Percentiles rank a stretch among this genome's conserved stretches.
Conservation (phyloP, 2,113 vertebrate genomes). For the Ranitomeya variabilis region DNA sequence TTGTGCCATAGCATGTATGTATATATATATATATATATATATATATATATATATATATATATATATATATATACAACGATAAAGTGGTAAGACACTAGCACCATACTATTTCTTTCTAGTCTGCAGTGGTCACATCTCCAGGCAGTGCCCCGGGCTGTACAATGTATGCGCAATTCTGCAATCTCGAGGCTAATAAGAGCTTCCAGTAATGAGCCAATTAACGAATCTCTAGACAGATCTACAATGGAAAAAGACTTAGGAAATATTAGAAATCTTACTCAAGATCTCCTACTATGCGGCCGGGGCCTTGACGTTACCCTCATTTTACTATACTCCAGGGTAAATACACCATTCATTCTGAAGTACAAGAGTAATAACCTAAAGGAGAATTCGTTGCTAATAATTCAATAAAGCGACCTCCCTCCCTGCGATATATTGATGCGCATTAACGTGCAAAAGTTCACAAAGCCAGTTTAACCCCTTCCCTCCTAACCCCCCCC, state of each 20-base stretch:
- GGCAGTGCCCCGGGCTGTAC: background rate
- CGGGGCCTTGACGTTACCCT: background rate
- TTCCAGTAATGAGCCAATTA: background rate
- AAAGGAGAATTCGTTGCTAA: background rate
- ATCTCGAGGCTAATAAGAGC: background rate
- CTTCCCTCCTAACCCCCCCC: background rate
- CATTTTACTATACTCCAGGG: too few relatives aligned
- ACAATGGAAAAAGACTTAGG: background rate
- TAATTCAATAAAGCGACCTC: background rate
- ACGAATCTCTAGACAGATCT: background rate
- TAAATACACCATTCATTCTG: too few relatives aligned
- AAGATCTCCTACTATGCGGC: background rate
- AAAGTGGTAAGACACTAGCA: too few relatives aligned
- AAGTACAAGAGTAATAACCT: too few relatives aligned
- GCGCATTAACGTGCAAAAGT: background rate
- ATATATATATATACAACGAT: too few relatives aligned
- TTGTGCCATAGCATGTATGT: too few relatives aligned
- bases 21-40: too few relatives aligned
- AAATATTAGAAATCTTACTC: background rate
- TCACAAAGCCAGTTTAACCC: background rate
- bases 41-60: too few relatives aligned
- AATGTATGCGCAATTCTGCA: background rate
- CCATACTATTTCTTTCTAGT: too few relatives aligned
- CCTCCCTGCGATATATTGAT: background rate
- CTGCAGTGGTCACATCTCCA: background rate